Percentiles rank a stretch among this genome's conserved stretches.
Evolutionary conservation across 2,888 invertebrate species (phyloP).

Genomic region (Myopa testacea): DNA sequence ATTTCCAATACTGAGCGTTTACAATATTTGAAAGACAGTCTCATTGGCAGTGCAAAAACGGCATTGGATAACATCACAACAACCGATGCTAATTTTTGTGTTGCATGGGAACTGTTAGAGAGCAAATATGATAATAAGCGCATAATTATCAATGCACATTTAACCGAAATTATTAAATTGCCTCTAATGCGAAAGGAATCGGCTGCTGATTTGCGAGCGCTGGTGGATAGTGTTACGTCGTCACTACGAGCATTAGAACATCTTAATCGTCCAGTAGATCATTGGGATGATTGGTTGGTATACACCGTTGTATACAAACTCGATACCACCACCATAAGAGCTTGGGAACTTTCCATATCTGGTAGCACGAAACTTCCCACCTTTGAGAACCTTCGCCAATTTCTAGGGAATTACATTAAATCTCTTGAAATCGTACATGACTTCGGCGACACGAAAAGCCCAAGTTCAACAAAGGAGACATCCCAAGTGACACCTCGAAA

Average conservation of each 20-base stretch:
- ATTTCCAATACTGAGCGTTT: constrained; percentile 12
- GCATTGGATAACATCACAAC: constrained; percentile 32
- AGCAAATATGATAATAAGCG: constrained; percentile 37
- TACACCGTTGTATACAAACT: too few relatives aligned
- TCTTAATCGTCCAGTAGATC: too few relatives aligned
- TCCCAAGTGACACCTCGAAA: too few relatives aligned
- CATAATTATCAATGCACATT: constrained; percentile 31
- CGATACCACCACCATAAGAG: too few relatives aligned
- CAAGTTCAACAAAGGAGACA: too few relatives aligned
- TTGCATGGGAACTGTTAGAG: constrained; percentile 32
- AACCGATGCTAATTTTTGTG: constrained; percentile 30
- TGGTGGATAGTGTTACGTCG: constrained; percentile 15
- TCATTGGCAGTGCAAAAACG: background rate
- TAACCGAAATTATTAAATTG: constrained; percentile 1
- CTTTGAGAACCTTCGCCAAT: too few relatives aligned
- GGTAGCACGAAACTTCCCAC: too few relatives aligned
- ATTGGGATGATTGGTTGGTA: too few relatives aligned
- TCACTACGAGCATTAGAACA: constrained; percentile 3
- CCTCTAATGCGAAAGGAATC: constrained; percentile 1
- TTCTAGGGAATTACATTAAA: too few relatives aligned
- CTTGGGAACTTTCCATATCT: too few relatives aligned
- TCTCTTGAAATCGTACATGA: background rate
- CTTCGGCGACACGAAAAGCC: too few relatives aligned
- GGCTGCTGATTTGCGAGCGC: background rate
- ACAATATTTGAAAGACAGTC: too few relatives aligned